Evolutionary conservation across 2,797 vertebrate species (phyloP).

Genomic region (Ara ararauna): DNA sequence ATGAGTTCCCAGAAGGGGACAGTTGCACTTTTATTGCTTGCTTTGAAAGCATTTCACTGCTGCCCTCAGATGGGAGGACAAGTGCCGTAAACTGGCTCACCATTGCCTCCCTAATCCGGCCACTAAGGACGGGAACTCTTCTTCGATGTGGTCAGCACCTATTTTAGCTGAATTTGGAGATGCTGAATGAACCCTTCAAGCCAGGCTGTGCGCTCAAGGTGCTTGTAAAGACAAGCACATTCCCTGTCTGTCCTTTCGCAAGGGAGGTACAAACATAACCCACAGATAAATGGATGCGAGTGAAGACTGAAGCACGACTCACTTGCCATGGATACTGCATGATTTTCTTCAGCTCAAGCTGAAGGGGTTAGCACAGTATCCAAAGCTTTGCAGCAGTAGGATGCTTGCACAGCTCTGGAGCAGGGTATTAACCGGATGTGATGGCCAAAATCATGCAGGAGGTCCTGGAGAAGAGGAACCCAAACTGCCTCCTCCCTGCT

Average conservation of each 20-base stretch:
- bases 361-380: not conserved
- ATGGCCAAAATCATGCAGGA: not conserved
- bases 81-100: fast-evolving
- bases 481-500: not conserved
- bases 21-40: slow-evolving; percentile 5
- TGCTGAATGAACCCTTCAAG: not conserved
- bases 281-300: not conserved
- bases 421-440: fast-evolving
- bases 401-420: not conserved
- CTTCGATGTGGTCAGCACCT: not conserved
- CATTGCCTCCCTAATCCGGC: fast-evolving
- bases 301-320: not conserved
- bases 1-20: not conserved
- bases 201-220: not conserved
- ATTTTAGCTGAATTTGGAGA: not conserved
- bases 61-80: not conserved
- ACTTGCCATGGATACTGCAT: fast-evolving
- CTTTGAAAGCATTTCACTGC: not conserved
- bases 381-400: not conserved
- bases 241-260: not conserved
- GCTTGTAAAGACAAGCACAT: not conserved
- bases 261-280: not conserved
- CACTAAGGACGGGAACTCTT: fast-evolving
- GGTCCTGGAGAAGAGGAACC: not conserved
- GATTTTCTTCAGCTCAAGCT: not conserved